Evolutionary conservation across 2,797 vertebrate genomes (phyloP), one percentile per base, ranked within the genome.

Genomic region (Falco cherrug): DNA sequence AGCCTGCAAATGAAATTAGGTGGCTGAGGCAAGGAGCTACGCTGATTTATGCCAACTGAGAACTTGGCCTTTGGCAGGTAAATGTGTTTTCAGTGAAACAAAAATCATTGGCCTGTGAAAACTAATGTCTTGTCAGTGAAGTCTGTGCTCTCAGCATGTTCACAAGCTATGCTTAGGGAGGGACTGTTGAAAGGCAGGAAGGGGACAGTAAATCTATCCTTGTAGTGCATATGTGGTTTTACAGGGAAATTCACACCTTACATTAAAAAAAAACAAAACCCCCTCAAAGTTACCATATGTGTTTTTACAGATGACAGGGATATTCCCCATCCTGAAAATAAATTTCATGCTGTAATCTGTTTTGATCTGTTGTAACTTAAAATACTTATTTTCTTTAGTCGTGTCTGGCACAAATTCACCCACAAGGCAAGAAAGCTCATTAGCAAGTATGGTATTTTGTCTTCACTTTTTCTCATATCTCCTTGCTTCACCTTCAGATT

Each of bases 21-120:
- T 91, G 78, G 71, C 94, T 59, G 84, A 87, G 76, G 81, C 19
- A 10, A 84, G 87, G 95, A 94, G 77, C 84, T 89, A 87, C 45
- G 6, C 68, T 96, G 91, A 82, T 94, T 96, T 92, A 71, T 71
- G 87, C 85, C 93, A 91, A 11, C 78, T 19, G 89, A 95, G 96
- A 96, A 18, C 94, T 86, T 90, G 93, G 95, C 96, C 96, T 95
- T 96, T 96, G 96, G 96, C 96, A 96, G 96, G 94, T 97, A 37
- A 93, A 95, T 67, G 90, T 89, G 84, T 97, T 95, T 93, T 71
- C 90, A 73, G 87, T 26, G 92, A 91, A 96, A 92, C 89, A 84
- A 89, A 94, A 96, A 92, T 92, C 94, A 91, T 1, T 87, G 92
- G 92, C 79, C 90, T 93, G 89, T 96, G 94, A 95, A 96, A 96